Base-by-base conservation (phyloP, 2,797 vertebrate species). In the Rhinella marina region DNA sequence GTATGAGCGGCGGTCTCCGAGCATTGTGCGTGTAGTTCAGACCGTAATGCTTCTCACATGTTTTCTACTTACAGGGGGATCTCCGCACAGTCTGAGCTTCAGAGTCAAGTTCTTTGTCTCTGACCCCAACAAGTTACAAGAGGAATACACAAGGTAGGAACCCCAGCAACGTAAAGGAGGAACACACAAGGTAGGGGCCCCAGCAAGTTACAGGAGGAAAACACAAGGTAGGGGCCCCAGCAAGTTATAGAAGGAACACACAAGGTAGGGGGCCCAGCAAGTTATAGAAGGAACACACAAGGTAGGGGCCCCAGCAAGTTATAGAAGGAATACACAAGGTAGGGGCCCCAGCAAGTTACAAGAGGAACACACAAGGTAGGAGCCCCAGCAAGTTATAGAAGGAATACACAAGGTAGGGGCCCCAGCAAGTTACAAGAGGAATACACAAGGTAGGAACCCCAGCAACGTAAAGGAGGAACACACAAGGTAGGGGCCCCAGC, bases 21-120 rank as follows among this genome's bases (percentile, higher is more conserved):
- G 41, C 41, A 6, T 41, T 6, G 41, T 41, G 41, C 41, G 7
- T 41, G 41, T 6, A 2, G 3, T 6, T 41, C 41, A 41, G 32
- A 41, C 32, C 2, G 32, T 23, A 21, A 4, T 23, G 21, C 25
- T 6, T 23, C n/a, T 66, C 6, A 12, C 23, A 9, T 29, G n/a
- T 52, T 10, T 23, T 87, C 12, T 3, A 7, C 48, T 93, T 90
- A 5, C 91, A 99, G 98, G 98, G 96, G 97, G 98, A 90, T 99
- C 98, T 84, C 98, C 98, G 86, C 97, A 99, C 93, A 97, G 93
- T 93, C 93, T 99, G 92, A 98, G 97, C 92, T 99, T 99, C 94
- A 96, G 98, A 96, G 98, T 99, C 91, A 99, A 99, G 95, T 99
- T 99, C 95, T 99, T 99, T 95, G 98, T 99, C 92, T 96, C 96